Percentiles rank a stretch among this genome's conserved stretches.
Evolutionary conservation across 2,888 invertebrate genomes (phyloP).

Genomic region (Thalpophila matura): DNA sequence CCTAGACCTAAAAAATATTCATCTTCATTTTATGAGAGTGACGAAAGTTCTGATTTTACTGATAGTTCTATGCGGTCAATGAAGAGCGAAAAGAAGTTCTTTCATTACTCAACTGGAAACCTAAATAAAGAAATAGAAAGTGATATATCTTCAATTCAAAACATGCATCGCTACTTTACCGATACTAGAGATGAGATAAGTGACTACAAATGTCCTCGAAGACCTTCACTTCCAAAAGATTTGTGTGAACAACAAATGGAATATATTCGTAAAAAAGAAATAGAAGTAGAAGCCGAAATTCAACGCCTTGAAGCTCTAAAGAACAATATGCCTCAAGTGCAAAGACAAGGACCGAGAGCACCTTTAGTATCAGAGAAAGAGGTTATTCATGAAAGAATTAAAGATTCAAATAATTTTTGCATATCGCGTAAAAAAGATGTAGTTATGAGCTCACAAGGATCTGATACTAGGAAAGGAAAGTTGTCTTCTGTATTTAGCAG

Average conservation of each 20-base stretch:
- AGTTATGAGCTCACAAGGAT: constrained; percentile 68
- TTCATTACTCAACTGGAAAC: constrained; percentile 87
- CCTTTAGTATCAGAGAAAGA: constrained; percentile 84
- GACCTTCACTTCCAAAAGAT: constrained; percentile 92
- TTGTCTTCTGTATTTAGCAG: constrained; percentile 86
- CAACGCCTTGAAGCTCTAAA: constrained; percentile 91
- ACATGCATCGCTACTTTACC: constrained; percentile 83
- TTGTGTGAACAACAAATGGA: constrained; percentile 92
- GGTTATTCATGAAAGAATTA: constrained; percentile 64
- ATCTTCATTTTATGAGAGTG: constrained; percentile 84
- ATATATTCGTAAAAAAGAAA: constrained; percentile 92
- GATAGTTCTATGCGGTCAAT: constrained; percentile 81
- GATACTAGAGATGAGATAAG: constrained; percentile 72
- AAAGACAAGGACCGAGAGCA: constrained; percentile 78
- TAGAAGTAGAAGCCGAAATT: constrained; percentile 92
- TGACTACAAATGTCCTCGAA: constrained; percentile 74
- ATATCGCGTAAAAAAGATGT: constrained; percentile 87
- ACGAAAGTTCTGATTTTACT: constrained; percentile 84
- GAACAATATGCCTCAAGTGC: constrained; percentile 46
- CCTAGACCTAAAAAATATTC: constrained; percentile 82
- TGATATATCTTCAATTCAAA: constrained; percentile 86
- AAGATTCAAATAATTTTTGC: constrained; percentile 78
- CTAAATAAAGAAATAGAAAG: constrained; percentile 87
- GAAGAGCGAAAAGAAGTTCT: constrained; percentile 81
- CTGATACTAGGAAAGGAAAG: constrained; percentile 68